Percentiles rank a stretch among this genome's conserved stretches.
Evolutionary conservation across 2,888 invertebrate genomes (phyloP).

Genomic region (Cheilosia pagana): DNA sequence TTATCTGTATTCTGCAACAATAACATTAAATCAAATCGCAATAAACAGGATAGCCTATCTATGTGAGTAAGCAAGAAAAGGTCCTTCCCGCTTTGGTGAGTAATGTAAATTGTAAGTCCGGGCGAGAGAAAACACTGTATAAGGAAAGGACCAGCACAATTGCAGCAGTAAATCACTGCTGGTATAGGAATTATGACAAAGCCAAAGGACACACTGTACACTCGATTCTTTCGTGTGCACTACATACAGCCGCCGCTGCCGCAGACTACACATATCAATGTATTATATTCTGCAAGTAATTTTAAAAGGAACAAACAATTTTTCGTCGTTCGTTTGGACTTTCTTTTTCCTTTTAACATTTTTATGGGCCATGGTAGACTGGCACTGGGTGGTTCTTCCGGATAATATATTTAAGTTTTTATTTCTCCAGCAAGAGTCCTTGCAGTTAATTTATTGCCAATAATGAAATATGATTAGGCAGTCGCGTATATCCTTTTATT

Average conservation of each 20-base stretch:
- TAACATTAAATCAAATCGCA: slow-evolving; percentile 73
- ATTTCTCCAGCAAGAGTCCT: slow-evolving; percentile 44
- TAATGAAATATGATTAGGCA: slow-evolving; percentile 71
- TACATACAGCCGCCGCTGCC: slow-evolving; percentile 5
- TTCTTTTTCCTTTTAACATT: slow-evolving; percentile 42
- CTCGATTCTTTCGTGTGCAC: slow-evolving; percentile 33
- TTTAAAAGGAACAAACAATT: slow-evolving; percentile 49
- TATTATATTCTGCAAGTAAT: slow-evolving; percentile 18
- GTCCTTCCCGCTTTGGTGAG: slow-evolving; percentile 27
- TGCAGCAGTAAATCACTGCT: slow-evolving; percentile 64
- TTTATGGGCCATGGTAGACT: slow-evolving; percentile 54
- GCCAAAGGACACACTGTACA: slow-evolving; percentile 43
- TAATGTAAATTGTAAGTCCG: slow-evolving; percentile 65
- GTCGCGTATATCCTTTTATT: slow-evolving; percentile 59
- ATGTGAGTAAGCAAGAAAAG: slow-evolving; percentile 34
- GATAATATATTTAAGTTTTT: slow-evolving; percentile 55
- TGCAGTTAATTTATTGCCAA: slow-evolving; percentile 67
- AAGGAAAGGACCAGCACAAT: slow-evolving; percentile 57
- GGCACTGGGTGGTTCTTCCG: slow-evolving; percentile 54
- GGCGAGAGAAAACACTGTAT: slow-evolving; percentile 6
- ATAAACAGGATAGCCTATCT: slow-evolving; percentile 69
- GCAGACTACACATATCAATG: slow-evolving; percentile 18
- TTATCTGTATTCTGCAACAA: slow-evolving; percentile 51
- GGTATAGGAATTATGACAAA: slow-evolving; percentile 58
- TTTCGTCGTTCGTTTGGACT: slow-evolving; percentile 2